Conservation (phyloP, 1,140 invertebrate genomes). For the Apolygus lucorum region DNA sequence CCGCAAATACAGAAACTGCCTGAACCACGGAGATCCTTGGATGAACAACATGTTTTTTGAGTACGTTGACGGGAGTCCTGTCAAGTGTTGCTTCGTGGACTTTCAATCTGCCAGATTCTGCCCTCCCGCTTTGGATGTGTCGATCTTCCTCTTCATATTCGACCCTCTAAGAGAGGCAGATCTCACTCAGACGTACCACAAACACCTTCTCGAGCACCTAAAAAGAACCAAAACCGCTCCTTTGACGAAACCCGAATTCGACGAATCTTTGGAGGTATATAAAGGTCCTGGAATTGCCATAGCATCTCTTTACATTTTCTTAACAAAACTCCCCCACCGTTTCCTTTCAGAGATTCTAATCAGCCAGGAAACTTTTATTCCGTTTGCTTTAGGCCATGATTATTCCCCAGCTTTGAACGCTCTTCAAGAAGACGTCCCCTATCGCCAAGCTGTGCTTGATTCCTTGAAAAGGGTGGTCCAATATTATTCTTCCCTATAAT, state of each 20-base stretch:
- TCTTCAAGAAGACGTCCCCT: neutral
- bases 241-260: neutral
- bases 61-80: neutral
- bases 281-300: neutral
- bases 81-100: constrained; percentile 7
- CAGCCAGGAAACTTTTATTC: neutral
- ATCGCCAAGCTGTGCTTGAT: neutral
- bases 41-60: constrained; percentile 24
- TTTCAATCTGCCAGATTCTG: constrained; percentile 19
- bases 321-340: neutral
- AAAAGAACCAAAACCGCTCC: neutral
- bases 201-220: neutral
- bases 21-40: constrained; percentile 11
- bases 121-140: constrained; percentile 20
- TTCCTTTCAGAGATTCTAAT: neutral
- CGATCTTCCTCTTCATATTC: constrained; percentile 1
- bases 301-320: neutral
- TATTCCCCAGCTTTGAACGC: neutral
- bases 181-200: neutral
- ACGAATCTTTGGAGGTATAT: neutral
- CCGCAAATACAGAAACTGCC: neutral
- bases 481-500: too few relatives aligned
- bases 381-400: neutral
- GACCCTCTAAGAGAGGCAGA: neutral
- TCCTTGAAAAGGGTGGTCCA: neutral